Evolutionary conservation across 2,888 invertebrate genomes (phyloP).

Genomic region (Stomorhina lunata): DNA sequence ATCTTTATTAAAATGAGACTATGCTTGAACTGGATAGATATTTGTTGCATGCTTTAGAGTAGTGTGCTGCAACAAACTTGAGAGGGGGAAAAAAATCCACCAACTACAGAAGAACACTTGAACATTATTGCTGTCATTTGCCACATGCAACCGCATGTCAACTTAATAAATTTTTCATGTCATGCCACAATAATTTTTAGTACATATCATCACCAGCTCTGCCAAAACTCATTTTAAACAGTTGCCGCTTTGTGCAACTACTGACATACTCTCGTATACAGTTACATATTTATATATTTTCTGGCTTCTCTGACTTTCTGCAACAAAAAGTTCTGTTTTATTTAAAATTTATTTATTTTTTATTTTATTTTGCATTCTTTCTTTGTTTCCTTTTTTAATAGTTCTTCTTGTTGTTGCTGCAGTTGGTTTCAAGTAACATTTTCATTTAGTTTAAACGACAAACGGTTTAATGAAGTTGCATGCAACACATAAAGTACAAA

Average conservation of each 20-base stretch:
- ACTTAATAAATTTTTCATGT: slow-evolving; percentile 67
- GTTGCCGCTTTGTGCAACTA: background rate
- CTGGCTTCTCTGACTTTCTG: slow-evolving; percentile 2
- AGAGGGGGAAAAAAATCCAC: too few species aligned
- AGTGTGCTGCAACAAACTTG: slow-evolving; percentile 36
- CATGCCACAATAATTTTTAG: slow-evolving; percentile 66
- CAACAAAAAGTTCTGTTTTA: slow-evolving; percentile 43
- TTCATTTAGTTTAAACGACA: slow-evolving; percentile 21
- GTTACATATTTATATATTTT: background rate
- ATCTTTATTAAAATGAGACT: slow-evolving; percentile 11
- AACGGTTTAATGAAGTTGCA: slow-evolving; percentile 61
- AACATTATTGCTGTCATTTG: slow-evolving; percentile 65
- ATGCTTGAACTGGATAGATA: slow-evolving; percentile 37
- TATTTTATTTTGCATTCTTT: background rate
- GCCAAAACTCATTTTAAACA: slow-evolving; percentile 15
- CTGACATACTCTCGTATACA: background rate
- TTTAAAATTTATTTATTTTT: slow-evolving; percentile 30
- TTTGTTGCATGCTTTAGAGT: slow-evolving; percentile 53
- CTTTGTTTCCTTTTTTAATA: background rate
- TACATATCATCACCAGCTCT: slow-evolving; percentile 50
- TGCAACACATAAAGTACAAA: slow-evolving; percentile 63
- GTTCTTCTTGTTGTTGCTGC: background rate
- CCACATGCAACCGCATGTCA: slow-evolving; percentile 66
- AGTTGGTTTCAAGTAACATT: slow-evolving; percentile 30
- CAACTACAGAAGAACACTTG: slow-evolving; percentile 49